A percentile compares a stretch with the other conserved stretches of the same genome.
Evolutionary conservation across 2,888 invertebrate genomes (phyloP).

Genomic region (Drosophila dives): DNA sequence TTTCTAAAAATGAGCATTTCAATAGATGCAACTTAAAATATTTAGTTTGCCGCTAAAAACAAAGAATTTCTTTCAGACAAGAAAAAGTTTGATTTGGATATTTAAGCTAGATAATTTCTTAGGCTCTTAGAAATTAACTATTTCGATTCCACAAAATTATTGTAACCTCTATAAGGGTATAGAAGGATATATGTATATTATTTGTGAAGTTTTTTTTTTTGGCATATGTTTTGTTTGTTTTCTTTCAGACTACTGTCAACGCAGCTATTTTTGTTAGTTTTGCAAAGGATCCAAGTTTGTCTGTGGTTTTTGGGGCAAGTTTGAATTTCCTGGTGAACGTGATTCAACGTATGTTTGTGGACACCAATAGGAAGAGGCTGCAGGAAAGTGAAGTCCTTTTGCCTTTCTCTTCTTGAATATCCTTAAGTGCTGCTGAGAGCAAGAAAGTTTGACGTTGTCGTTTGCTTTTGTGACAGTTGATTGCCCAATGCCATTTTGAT

Average conservation of each 20-base stretch:
- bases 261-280: slow-evolving; percentile 56
- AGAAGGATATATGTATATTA: slow-evolving; percentile 9
- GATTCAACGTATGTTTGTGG: slow-evolving; percentile 46
- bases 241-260: slow-evolving; percentile 59
- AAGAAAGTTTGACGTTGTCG: slow-evolving; percentile 16
- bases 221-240: slow-evolving; percentile 51
- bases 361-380: slow-evolving; percentile 1
- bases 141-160: neutral
- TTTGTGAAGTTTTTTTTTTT: slow-evolving; percentile 34
- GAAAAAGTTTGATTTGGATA: too few species aligned
- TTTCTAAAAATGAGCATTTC: neutral
- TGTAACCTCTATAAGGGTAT: neutral
- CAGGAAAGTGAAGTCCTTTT: neutral
- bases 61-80: neutral
- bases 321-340: slow-evolving; percentile 32
- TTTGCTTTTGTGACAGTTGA: slow-evolving; percentile 4
- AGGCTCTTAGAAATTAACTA: too few species aligned
- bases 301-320: neutral
- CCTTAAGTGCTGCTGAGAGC: slow-evolving; percentile 37
- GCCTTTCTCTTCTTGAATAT: slow-evolving; percentile 10
- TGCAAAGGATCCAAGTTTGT: slow-evolving; percentile 41
- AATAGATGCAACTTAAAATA: neutral
- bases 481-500: slow-evolving; percentile 16
- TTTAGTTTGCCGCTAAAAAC: neutral
- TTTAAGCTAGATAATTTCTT: neutral